A percentile compares a stretch with the other conserved stretches of the same genome.
These are phyloP conservation scores for Lepus europaeus DNA, from an alignment of 2,113 vertebrate species.

Conservation along the genomic window DNA sequence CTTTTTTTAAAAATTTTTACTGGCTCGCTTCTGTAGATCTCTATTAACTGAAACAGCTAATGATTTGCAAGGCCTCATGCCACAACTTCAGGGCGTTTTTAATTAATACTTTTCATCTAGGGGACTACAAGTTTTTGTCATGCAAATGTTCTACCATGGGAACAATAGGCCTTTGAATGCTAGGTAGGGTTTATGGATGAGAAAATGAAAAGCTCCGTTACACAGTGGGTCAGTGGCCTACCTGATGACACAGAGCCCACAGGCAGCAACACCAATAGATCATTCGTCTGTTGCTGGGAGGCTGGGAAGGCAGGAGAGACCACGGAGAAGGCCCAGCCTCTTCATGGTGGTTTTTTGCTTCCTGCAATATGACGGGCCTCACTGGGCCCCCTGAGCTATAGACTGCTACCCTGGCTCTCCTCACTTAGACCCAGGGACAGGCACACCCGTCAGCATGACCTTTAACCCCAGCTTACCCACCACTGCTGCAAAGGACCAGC, in stretches of 20 bases:
- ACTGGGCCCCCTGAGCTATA: background rate
- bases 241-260: background rate
- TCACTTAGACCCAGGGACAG: background rate
- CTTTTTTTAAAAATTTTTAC: background rate
- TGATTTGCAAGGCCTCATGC: background rate
- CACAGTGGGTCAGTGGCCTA: background rate
- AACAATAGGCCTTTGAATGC: background rate
- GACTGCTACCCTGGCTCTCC: background rate
- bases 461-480: background rate
- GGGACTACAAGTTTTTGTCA: background rate
- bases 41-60: background rate
- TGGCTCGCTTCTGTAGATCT: conserved; percentile 14
- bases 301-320: background rate
- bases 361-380: background rate
- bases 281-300: background rate
- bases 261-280: background rate
- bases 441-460: too few species aligned
- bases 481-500: accelerated
- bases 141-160: background rate
- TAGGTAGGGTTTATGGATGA: background rate
- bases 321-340: background rate
- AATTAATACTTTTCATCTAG: conserved; percentile 29
- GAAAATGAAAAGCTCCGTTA: conserved; percentile 21
- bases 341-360: background rate
- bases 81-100: background rate